These are phyloP conservation scores for Amyelois transitella DNA, from an alignment of 1,140 invertebrate species.

Conservation along the genomic window DNA sequence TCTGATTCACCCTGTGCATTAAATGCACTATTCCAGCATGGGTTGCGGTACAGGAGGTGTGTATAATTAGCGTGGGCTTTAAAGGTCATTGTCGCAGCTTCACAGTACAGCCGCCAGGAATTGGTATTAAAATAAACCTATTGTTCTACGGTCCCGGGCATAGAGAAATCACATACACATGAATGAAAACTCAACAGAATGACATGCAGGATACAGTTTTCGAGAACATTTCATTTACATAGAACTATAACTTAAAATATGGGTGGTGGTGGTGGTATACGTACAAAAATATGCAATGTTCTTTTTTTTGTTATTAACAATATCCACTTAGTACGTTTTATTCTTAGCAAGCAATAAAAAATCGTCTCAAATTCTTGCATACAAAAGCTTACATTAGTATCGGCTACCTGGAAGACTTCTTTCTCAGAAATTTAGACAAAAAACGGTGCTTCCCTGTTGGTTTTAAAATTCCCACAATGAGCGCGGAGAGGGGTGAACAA, in stretches of 20 bases:
- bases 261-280: too few species aligned
- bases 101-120: constrained; percentile 37
- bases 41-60: constrained; percentile 42
- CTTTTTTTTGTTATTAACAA: not conserved
- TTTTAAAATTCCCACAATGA: constrained; percentile 59
- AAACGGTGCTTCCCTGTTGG: constrained; percentile 44
- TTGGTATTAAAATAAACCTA: constrained; percentile 48
- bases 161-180: not conserved
- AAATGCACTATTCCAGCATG: constrained; percentile 39
- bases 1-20: constrained; percentile 25
- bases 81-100: constrained; percentile 69
- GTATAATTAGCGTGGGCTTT: constrained; percentile 71
- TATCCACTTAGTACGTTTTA: not conserved
- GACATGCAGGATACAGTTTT: too few species aligned
- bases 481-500: constrained; percentile 46
- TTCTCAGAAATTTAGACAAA: constrained; percentile 52
- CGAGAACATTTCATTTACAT: too few species aligned
- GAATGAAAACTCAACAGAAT: too few species aligned
- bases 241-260: too few species aligned
- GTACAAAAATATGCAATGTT: too few species aligned
- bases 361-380: constrained; percentile 11
- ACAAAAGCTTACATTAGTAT: constrained; percentile 32
- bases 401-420: constrained; percentile 48
- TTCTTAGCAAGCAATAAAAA: constrained; percentile 17
- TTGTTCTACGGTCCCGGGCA: constrained; percentile 10